These are phyloP conservation scores for Urocolius indicus DNA, from an alignment of 2,113 vertebrate genomes.

Conservation along the genomic window DNA sequence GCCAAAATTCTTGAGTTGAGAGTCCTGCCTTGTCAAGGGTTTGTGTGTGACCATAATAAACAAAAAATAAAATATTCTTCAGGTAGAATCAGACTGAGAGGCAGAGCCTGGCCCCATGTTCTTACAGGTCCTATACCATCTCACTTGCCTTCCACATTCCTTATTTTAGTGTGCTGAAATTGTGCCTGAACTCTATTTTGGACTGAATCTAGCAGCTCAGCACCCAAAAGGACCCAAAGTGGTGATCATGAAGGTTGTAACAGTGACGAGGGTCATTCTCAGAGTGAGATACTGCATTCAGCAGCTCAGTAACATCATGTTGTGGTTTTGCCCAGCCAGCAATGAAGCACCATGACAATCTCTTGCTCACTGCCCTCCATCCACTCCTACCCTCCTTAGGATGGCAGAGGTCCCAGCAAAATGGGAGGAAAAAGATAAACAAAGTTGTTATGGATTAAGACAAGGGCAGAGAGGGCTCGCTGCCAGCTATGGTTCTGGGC, in stretches of 20 bases:
- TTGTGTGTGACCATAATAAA: not conserved
- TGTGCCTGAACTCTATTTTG: not conserved
- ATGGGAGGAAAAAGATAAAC: too few species aligned
- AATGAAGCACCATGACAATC: too few species aligned
- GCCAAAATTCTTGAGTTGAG: not conserved
- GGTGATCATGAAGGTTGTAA: not conserved
- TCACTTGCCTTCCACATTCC: not conserved
- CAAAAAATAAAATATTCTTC: fast-evolving
- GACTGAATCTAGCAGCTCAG: not conserved
- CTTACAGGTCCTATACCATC: not conserved
- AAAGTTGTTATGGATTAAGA: too few species aligned
- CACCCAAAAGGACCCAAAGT: fast-evolving
- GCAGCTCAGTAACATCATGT: not conserved
- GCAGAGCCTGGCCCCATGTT: not conserved
- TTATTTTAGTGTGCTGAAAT: not conserved
- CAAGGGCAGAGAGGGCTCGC: too few species aligned
- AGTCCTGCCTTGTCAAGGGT: not conserved
- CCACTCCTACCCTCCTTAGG: too few species aligned
- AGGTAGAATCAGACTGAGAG: not conserved
- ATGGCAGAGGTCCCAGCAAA: too few species aligned
- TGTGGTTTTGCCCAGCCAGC: too few species aligned
- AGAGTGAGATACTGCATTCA: not conserved
- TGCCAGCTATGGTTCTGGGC: too few species aligned
- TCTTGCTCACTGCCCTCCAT: too few species aligned
- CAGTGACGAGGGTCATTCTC: not conserved